phyloP scores from a whole-genome alignment of 2,888 invertebrate genomes.

The Xanthorhoe spadicearia region DNA sequence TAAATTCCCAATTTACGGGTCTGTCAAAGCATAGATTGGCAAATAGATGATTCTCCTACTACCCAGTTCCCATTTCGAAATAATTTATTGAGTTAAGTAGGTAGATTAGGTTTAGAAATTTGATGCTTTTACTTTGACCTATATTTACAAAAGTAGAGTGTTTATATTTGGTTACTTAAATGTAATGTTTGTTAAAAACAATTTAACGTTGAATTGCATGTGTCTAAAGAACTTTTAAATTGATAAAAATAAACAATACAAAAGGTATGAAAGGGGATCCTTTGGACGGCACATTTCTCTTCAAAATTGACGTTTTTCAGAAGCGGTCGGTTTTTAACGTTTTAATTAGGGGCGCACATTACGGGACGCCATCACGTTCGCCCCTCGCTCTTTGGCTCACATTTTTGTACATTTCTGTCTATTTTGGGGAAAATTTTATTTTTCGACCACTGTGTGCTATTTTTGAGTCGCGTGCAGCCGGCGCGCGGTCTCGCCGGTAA shows the following conservation, averaged over 20 bases:
- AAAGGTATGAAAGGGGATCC: constrained; percentile 77
- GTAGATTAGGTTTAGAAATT: constrained; percentile 12
- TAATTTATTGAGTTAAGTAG: constrained; percentile 30
- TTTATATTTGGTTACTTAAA: neutral
- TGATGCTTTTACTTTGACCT: constrained; percentile 8
- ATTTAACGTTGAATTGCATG: constrained; percentile 67
- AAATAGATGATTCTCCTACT: constrained; percentile 46
- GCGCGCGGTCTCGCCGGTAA: constrained; percentile 74
- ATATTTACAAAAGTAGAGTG: constrained; percentile 4
- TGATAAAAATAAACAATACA: constrained; percentile 72
- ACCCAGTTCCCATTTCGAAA: constrained; percentile 37
- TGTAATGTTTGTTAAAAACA: constrained; percentile 27
- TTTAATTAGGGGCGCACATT: constrained; percentile 85
- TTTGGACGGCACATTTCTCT: constrained; percentile 83
- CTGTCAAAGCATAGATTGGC: constrained; percentile 50
- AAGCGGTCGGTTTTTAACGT: constrained; percentile 84
- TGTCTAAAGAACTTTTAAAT: constrained; percentile 62
- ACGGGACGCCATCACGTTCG: constrained; percentile 82
- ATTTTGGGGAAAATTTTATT: constrained; percentile 83
- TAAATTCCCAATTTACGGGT: constrained; percentile 64
- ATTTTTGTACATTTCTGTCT: constrained; percentile 85
- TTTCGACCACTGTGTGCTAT: constrained; percentile 83
- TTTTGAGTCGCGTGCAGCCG: constrained; percentile 83
- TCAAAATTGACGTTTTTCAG: constrained; percentile 84
- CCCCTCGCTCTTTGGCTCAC: constrained; percentile 81